phyloP scores from a whole-genome alignment of 2,113 vertebrate species.

The Prietella phreatophila region DNA sequence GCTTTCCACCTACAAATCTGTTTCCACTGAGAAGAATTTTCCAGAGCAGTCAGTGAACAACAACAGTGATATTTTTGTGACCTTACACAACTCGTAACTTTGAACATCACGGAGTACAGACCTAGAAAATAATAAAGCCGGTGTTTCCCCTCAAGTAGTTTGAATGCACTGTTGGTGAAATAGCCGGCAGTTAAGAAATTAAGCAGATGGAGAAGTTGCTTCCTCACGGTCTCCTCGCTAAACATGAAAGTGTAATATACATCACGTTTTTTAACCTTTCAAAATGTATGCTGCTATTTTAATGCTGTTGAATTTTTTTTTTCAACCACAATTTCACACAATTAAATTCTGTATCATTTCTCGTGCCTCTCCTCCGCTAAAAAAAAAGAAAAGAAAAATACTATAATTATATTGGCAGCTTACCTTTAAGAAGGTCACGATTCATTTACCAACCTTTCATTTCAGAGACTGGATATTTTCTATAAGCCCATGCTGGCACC shows the following conservation, averaged over 20 bases:
- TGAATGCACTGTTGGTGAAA: background rate
- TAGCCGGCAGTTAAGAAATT: background rate
- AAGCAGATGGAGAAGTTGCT: background rate
- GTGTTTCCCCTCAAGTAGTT: constrained; percentile 24
- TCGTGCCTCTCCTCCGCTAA: constrained; percentile 50
- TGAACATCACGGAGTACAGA: constrained; percentile 27
- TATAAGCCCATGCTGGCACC: constrained; percentile 62
- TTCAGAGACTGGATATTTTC: constrained; percentile 56
- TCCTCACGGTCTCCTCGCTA: background rate
- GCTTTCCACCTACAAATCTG: constrained; percentile 56
- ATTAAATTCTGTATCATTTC: constrained; percentile 53
- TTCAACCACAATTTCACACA: background rate
- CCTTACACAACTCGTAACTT: constrained; percentile 39
- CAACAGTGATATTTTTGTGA: constrained; percentile 63
- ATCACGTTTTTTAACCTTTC: background rate
- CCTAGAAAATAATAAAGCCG: constrained; percentile 24
- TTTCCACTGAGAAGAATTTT: constrained; percentile 60
- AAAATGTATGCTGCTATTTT: no score
- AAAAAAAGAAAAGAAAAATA: constrained; percentile 31
- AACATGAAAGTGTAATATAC: background rate
- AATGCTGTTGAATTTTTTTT: no score
- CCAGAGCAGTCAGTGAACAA: constrained; percentile 60
- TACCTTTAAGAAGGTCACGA: constrained; percentile 63
- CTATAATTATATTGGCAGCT: constrained; percentile 48
- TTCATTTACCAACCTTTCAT: constrained; percentile 54